phyloP scores from a whole-genome alignment of 2,113 vertebrate species.

The Carlito syrichta region DNA sequence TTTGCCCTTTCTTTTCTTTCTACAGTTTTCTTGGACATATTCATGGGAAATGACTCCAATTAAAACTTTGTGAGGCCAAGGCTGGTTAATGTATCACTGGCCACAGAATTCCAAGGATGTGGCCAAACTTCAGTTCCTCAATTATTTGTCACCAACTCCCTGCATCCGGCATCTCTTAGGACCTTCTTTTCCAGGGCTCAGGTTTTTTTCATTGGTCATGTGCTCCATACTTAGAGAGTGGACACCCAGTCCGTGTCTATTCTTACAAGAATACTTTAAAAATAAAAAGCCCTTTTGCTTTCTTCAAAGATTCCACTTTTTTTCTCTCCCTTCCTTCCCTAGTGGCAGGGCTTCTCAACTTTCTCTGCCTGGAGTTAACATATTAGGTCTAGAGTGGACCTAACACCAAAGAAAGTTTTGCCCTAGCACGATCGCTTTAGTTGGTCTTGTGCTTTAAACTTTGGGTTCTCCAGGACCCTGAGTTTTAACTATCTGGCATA shows the following conservation, averaged over 20 bases:
- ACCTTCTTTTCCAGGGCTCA: neutral
- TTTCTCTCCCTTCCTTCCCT: neutral
- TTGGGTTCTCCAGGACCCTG: neutral
- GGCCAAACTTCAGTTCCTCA: neutral
- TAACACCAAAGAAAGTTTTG: neutral
- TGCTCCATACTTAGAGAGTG: neutral
- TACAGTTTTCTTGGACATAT: conserved; percentile 44
- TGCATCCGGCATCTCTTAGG: neutral
- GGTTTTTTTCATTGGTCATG: neutral
- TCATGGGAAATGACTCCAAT: conserved; percentile 53
- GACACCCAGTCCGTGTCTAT: neutral
- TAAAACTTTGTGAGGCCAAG: conserved; percentile 38
- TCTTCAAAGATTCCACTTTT: neutral
- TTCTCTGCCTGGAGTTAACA: neutral
- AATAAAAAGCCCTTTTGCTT: neutral
- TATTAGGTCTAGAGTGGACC: neutral
- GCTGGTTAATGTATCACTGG: conserved; percentile 53
- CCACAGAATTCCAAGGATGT: conserved; percentile 61
- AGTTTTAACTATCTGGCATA: neutral
- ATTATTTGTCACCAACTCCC: neutral
- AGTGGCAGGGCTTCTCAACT: neutral
- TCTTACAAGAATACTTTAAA: neutral
- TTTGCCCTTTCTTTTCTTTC: conserved; percentile 2
- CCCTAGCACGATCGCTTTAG: neutral
- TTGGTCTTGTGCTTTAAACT: neutral